Percentiles rank a stretch among this genome's conserved stretches.
phyloP scores from a whole-genome alignment of 2,113 vertebrate species.

The Tachysurus fulvidraco region DNA sequence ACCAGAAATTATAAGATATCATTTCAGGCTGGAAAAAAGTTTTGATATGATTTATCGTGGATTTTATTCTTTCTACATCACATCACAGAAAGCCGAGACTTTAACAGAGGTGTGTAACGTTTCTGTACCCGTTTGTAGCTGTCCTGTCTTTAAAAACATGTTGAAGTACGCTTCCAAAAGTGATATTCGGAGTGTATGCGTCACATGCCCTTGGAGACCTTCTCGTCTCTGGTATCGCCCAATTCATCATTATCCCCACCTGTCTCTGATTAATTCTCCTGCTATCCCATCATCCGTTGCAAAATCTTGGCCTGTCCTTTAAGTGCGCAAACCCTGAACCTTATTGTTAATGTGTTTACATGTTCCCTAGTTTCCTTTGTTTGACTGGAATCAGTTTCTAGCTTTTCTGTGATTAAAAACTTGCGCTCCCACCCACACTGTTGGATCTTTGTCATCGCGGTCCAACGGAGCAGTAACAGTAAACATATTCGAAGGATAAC shows the following conservation, averaged over 20 bases:
- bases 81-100: no score
- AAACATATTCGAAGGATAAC: background rate
- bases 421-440: background rate
- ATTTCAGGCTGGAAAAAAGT: no score
- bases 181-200: slow-evolving; percentile 16
- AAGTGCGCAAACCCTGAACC: background rate
- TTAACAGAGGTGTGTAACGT: no score
- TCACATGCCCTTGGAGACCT: slow-evolving; percentile 16
- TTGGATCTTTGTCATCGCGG: background rate
- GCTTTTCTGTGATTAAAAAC: background rate
- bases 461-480: background rate
- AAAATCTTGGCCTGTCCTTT: slow-evolving; percentile 11
- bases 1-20: no score
- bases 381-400: background rate
- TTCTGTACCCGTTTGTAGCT: no score
- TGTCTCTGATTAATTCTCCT: slow-evolving; percentile 26
- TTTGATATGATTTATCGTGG: no score
- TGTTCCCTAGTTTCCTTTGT: background rate
- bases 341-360: slow-evolving; percentile 11
- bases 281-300: slow-evolving; percentile 17
- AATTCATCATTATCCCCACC: slow-evolving; percentile 15
- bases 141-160: background rate
- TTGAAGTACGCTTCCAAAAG: background rate
- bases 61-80: no score
- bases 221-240: background rate